A percentile compares a stretch with the other conserved stretches of the same genome.
These are phyloP conservation scores for Cyprinodon diabolis DNA, from an alignment of 2,797 vertebrate species.

Conservation along the genomic window DNA sequence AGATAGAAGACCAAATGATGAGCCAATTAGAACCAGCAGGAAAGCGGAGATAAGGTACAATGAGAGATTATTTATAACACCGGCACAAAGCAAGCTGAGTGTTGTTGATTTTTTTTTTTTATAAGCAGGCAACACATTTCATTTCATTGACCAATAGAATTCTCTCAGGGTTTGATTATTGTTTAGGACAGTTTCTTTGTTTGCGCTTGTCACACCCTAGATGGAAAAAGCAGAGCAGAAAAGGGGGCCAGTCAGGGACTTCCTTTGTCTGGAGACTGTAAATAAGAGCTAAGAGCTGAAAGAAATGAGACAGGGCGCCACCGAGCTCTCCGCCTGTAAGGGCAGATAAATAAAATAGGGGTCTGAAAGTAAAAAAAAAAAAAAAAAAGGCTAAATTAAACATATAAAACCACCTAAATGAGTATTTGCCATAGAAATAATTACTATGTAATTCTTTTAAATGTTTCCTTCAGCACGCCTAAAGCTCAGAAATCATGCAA, in stretches of 20 bases:
- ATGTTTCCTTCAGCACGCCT: conserved; percentile 23
- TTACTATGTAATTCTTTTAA: conserved; percentile 25
- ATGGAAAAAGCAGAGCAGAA: conserved; percentile 28
- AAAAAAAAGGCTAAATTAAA: conserved; percentile 9
- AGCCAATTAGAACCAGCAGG: conserved; percentile 25
- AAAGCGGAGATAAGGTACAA: conserved; percentile 10
- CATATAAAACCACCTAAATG: not conserved
- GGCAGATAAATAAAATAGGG: conserved; percentile 22
- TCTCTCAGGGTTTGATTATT: conserved; percentile 31
- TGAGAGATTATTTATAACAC: conserved; percentile 6
- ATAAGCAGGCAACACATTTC: not conserved
- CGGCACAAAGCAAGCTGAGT: conserved; percentile 7
- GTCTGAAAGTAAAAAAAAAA: not conserved
- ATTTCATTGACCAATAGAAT: conserved; percentile 11
- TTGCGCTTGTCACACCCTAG: conserved; percentile 18
- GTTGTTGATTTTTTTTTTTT: not conserved
- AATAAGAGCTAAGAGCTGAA: conserved; percentile 45
- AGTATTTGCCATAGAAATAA: conserved; percentile 21
- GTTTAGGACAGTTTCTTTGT: conserved; percentile 29
- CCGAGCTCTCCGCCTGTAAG: conserved; percentile 8
- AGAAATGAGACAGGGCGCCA: conserved; percentile 12
- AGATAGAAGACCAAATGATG: not conserved
- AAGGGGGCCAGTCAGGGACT: conserved; percentile 49
- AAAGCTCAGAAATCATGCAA: conserved; percentile 44
- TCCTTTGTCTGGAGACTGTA: conserved; percentile 73